A percentile compares a stretch with the other conserved stretches of the same genome.
Evolutionary conservation across 2,113 vertebrate genomes (phyloP).

Genomic region (Athene noctua): DNA sequence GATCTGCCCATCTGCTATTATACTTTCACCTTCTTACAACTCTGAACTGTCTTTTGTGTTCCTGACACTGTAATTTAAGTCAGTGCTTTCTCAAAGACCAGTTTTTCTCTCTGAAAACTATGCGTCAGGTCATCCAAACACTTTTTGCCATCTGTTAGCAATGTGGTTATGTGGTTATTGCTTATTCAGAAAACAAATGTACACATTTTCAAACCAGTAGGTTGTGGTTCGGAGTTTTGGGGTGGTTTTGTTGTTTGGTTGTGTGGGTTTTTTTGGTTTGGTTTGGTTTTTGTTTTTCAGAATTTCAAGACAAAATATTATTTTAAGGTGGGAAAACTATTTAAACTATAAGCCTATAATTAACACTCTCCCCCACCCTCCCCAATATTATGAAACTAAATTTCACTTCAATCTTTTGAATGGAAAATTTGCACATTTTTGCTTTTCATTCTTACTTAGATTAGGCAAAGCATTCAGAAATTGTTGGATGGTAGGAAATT

Average conservation of each 20-base stretch:
- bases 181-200: background rate
- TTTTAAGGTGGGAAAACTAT: background rate
- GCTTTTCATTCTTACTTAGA: background rate
- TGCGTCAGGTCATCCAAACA: background rate
- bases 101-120: accelerated
- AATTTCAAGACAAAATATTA: background rate
- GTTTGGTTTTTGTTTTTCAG: too few species aligned
- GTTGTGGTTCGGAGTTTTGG: accelerated
- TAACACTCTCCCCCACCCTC: background rate
- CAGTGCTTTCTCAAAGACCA: background rate
- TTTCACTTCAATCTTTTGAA: background rate
- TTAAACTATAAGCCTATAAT: background rate
- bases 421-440: background rate
- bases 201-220: background rate
- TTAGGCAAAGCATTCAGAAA: background rate
- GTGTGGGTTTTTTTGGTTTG: background rate
- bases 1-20: background rate
- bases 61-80: background rate
- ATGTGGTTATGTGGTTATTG: background rate
- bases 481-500: background rate
- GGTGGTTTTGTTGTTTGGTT: background rate
- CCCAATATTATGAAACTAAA: background rate
- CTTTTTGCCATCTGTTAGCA: background rate
- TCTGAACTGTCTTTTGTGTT: background rate
- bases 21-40: background rate